Percentiles rank a stretch among this genome's conserved stretches.
phyloP scores from a whole-genome alignment of 2,113 vertebrate species.

The Galbula dea region DNA sequence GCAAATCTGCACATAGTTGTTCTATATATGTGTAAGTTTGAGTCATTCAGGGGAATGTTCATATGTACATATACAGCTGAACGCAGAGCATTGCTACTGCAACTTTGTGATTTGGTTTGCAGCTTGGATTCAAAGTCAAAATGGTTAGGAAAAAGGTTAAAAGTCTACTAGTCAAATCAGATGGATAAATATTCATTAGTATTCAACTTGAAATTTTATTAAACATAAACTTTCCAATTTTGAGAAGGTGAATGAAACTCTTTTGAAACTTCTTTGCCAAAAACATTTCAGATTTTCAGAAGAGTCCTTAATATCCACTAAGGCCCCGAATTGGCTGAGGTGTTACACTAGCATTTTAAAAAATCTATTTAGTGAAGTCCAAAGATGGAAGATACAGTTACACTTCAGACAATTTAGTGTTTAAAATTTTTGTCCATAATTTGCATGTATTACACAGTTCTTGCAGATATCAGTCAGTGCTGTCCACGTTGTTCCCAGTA shows the following conservation, averaged over 20 bases:
- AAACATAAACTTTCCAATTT: background rate
- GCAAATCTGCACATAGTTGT: background rate
- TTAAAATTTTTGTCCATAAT: background rate
- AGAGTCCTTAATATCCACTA: background rate
- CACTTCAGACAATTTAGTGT: background rate
- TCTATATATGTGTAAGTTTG: background rate
- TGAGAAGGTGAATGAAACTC: background rate
- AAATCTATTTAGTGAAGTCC: background rate
- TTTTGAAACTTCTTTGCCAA: background rate
- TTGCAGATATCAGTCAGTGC: background rate
- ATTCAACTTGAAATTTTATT: background rate
- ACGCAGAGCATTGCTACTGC: background rate
- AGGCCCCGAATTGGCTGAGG: background rate
- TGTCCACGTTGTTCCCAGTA: fast-evolving
- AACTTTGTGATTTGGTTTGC: background rate
- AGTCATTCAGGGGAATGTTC: fast-evolving
- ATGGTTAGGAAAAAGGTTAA: background rate
- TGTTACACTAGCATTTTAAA: background rate
- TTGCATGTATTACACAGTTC: background rate
- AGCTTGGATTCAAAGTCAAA: background rate
- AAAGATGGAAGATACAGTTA: background rate
- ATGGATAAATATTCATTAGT: background rate
- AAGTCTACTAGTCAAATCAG: background rate
- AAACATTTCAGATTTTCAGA: background rate
- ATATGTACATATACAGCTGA: background rate